Evolutionary conservation across 1,140 invertebrate genomes (phyloP).

Genomic region (Metopolophium dirhodum): DNA sequence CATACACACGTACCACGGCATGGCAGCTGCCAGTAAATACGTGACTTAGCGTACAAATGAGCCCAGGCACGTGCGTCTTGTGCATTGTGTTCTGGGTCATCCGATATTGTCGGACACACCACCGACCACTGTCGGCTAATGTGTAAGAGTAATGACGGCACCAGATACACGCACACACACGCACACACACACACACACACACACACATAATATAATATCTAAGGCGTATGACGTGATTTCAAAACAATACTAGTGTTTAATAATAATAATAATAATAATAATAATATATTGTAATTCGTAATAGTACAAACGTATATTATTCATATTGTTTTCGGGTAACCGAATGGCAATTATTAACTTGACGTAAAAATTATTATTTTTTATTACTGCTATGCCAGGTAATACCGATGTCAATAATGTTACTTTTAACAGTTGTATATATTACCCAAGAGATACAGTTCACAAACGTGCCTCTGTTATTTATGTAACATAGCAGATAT

Average conservation of each 20-base stretch:
- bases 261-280: slow-evolving; percentile 13
- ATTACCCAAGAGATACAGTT: no score
- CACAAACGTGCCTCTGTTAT: no score
- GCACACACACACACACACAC: not conserved
- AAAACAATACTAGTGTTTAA: slow-evolving; percentile 8
- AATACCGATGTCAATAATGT: no score
- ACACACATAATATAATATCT: not conserved
- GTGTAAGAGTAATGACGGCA: not conserved
- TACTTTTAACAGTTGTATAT: no score
- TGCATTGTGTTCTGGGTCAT: slow-evolving; percentile 35
- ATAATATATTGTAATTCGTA: not conserved
- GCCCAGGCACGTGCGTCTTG: slow-evolving; percentile 35
- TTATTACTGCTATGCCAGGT: no score
- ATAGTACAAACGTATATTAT: not conserved
- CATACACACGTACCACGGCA: not conserved
- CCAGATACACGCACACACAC: not conserved
- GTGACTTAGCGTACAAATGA: slow-evolving; percentile 52
- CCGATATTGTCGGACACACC: slow-evolving; percentile 38
- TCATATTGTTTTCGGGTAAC: not conserved
- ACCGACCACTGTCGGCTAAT: not conserved
- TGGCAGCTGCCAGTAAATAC: slow-evolving; percentile 43
- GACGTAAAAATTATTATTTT: not conserved
- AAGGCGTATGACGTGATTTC: not conserved
- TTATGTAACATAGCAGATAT: no score
- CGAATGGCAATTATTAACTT: not conserved